Percentiles rank a stretch among this genome's conserved stretches.
Evolutionary conservation across 2,113 vertebrate species (phyloP).

Genomic region (Ceyx margarethae): DNA sequence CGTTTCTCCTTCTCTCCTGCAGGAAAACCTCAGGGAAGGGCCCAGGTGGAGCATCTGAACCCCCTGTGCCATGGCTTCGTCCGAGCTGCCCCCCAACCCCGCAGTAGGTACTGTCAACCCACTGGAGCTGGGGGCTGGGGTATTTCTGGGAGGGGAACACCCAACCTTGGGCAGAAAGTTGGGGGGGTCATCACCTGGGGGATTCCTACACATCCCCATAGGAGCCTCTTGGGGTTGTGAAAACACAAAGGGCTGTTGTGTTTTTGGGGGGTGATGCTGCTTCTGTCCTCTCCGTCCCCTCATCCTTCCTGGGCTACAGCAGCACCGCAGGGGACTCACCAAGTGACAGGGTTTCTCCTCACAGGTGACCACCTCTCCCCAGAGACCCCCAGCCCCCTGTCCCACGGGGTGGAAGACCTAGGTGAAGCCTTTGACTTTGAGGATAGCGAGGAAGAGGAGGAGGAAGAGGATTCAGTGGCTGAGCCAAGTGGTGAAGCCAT

Average conservation of each 20-base stretch:
- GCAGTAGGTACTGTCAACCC: slow-evolving; percentile 54
- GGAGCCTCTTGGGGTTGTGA: accelerated
- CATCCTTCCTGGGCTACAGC: background rate
- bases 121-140: accelerated
- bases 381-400: background rate
- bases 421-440: slow-evolving; percentile 59
- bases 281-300: background rate
- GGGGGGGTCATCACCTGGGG: too few species aligned
- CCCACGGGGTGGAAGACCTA: background rate
- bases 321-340: accelerated
- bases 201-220: accelerated
- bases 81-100: slow-evolving; percentile 19
- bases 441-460: slow-evolving; percentile 50
- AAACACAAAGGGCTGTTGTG: accelerated
- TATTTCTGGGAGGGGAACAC: accelerated
- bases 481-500: background rate
- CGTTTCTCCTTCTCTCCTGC: background rate
- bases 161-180: background rate
- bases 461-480: background rate
- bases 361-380: background rate
- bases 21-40: slow-evolving; percentile 45
- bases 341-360: background rate
- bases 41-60: background rate
- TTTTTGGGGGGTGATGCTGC: background rate
- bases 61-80: slow-evolving; percentile 61